Conservation (phyloP, 2,797 vertebrate genomes). For the Cryptoblepharus egeriae region DNA sequence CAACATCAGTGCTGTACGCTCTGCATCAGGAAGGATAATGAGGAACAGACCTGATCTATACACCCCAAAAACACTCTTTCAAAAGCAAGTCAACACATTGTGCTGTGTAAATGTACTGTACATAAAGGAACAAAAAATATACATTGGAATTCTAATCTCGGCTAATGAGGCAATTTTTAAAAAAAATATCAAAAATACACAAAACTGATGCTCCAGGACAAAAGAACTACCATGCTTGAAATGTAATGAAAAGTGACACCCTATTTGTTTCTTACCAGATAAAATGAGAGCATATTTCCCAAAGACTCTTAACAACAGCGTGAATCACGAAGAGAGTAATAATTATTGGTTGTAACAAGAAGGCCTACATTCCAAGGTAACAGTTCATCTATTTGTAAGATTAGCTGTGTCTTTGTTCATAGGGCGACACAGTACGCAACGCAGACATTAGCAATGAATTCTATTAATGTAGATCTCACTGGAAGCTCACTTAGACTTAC, state of each 20-base stretch:
- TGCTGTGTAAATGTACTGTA: not conserved
- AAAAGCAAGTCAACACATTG: not conserved
- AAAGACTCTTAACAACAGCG: not conserved
- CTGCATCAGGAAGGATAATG: no score
- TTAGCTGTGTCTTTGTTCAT: constrained; percentile 13
- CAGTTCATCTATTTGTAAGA: constrained; percentile 30
- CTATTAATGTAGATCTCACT: constrained; percentile 58
- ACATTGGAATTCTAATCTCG: not conserved
- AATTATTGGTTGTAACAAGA: constrained; percentile 22
- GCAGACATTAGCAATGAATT: constrained; percentile 50
- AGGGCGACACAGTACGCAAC: constrained; percentile 26
- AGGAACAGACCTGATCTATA: no score
- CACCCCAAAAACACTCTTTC: no score
- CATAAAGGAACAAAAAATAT: not conserved
- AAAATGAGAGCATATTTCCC: not conserved
- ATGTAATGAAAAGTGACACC: constrained; percentile 42
- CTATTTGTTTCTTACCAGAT: constrained; percentile 14
- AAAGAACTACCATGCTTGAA: not conserved
- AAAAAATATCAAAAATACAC: constrained; percentile 6
- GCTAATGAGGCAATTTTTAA: constrained; percentile 8
- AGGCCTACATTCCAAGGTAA: constrained; percentile 10
- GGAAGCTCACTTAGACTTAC: constrained; percentile 62
- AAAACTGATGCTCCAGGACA: not conserved
- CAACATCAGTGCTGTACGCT: no score
- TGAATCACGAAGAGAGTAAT: not conserved